Conservation (phyloP, 2,113 vertebrate genomes). For the Setophaga petechia region DNA sequence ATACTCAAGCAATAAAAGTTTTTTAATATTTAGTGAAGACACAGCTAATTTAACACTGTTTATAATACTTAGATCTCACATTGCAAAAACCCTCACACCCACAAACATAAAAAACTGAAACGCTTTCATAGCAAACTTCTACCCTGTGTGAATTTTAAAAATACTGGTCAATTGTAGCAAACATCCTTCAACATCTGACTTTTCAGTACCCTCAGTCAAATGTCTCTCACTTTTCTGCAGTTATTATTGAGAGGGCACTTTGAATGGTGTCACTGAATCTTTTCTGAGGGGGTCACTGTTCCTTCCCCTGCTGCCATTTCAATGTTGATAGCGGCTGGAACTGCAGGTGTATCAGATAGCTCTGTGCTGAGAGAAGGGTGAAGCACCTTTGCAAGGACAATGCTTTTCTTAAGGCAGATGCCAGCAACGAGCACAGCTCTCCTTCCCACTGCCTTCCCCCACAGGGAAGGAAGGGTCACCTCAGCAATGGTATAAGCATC, state of each 20-base stretch:
- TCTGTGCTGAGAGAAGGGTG: slow-evolving; percentile 5
- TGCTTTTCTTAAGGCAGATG: neutral
- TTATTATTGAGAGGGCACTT: slow-evolving; percentile 1
- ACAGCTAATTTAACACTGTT: slow-evolving; percentile 32
- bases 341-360: neutral
- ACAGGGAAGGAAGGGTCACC: neutral
- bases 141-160: neutral
- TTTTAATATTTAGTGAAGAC: slow-evolving; percentile 42
- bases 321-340: neutral
- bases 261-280: slow-evolving; percentile 7
- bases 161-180: neutral
- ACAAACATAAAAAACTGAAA: neutral
- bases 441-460: neutral
- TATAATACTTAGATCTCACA: slow-evolving; percentile 5
- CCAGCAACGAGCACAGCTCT: neutral
- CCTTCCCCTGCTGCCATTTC: neutral
- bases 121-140: neutral
- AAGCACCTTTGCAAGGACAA: slow-evolving; percentile 7
- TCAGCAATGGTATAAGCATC: neutral
- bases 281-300: neutral
- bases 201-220: slow-evolving; percentile 6
- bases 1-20: slow-evolving; percentile 18
- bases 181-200: neutral
- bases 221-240: neutral
- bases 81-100: neutral